These are phyloP conservation scores for Idaea dimidiata DNA, from an alignment of 2,888 invertebrate genomes.

Conservation along the genomic window DNA sequence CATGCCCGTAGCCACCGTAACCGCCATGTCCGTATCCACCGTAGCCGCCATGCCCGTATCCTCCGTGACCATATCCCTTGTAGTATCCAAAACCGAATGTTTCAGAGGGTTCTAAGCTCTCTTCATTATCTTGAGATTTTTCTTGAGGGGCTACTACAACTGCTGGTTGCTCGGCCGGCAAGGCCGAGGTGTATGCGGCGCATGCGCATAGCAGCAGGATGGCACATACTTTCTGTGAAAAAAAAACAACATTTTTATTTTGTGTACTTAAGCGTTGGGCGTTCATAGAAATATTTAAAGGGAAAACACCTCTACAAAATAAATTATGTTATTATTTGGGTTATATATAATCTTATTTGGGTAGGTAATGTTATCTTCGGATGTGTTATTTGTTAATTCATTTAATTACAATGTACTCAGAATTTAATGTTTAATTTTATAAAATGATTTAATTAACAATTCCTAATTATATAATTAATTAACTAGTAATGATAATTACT, in stretches of 20 bases:
- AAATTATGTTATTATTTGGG: slow-evolving; percentile 13
- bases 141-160: slow-evolving; percentile 33
- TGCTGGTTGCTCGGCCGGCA: slow-evolving; percentile 31
- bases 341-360: no score
- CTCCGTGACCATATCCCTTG: slow-evolving; percentile 21
- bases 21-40: slow-evolving; percentile 18
- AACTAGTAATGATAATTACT: slow-evolving; percentile 4
- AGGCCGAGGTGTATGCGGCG: slow-evolving; percentile 45
- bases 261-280: no score
- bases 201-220: slow-evolving; percentile 48
- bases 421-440: slow-evolving; percentile 3
- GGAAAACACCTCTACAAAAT: no score
- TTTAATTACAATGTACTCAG: not conserved
- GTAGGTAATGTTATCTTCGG: slow-evolving; percentile 11
- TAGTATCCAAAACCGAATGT: slow-evolving; percentile 28
- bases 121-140: slow-evolving; percentile 26
- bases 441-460: slow-evolving; percentile 10
- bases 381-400: slow-evolving; percentile 1
- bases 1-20: slow-evolving; percentile 18
- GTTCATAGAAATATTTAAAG: no score
- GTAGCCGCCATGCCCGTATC: slow-evolving; percentile 9
- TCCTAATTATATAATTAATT: slow-evolving; percentile 10
- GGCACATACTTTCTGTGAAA: slow-evolving; percentile 45
- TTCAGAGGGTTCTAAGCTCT: slow-evolving; percentile 7
- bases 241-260: slow-evolving; percentile 1